These are phyloP conservation scores for Cephonodes hylas DNA, from an alignment of 2,888 invertebrate genomes.

Conservation along the genomic window DNA sequence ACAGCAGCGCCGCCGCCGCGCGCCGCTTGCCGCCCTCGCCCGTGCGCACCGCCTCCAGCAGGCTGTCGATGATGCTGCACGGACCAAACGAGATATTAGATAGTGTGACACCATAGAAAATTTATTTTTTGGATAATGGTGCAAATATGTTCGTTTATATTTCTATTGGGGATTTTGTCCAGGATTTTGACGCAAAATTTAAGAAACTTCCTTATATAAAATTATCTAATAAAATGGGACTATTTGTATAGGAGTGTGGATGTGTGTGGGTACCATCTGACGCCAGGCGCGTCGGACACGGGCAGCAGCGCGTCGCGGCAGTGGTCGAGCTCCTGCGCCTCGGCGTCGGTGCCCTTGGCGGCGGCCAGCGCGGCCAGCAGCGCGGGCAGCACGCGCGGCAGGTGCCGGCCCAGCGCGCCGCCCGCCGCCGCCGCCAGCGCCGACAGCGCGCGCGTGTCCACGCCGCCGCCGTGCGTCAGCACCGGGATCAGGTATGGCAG, in stretches of 20 bases:
- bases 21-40: conserved; percentile 82
- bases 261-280: conserved; percentile 84
- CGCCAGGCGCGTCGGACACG: conserved; percentile 92
- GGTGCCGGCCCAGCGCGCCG: conserved; percentile 79
- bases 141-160: too few species aligned
- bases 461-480: conserved; percentile 82
- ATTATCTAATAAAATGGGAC: too few species aligned
- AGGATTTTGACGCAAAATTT: too few species aligned
- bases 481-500: conserved; percentile 98
- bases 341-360: conserved; percentile 84
- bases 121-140: too few species aligned
- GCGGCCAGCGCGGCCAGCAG: conserved; percentile 88
- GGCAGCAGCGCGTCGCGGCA: conserved; percentile 96
- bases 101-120: too few species aligned
- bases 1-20: conserved; percentile 92
- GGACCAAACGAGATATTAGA: too few species aligned
- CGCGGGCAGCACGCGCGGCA: conserved; percentile 95
- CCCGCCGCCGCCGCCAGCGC: conserved; percentile 84
- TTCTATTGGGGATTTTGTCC: too few species aligned
- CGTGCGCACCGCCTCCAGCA: conserved; percentile 40
- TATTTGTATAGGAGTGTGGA: too few species aligned
- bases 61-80: conserved; percentile 44
- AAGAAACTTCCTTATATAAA: too few species aligned
- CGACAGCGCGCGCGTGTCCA: conserved; percentile 89
- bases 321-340: conserved; percentile 90